Evolutionary conservation across 2,888 invertebrate species (phyloP).

Genomic region (Neoitamus cyanurus): DNA sequence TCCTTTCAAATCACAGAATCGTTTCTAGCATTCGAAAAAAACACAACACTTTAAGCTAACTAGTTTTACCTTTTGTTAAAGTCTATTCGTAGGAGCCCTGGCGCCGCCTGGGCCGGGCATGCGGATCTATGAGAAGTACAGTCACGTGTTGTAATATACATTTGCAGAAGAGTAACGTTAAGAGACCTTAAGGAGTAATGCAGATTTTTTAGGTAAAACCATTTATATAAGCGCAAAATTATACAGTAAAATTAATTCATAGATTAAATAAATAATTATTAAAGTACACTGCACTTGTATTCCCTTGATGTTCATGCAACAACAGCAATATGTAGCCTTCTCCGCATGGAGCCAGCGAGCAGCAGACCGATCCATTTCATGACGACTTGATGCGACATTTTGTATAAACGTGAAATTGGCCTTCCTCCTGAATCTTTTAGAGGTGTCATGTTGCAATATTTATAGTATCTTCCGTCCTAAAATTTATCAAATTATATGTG

Average conservation of each 20-base stretch:
- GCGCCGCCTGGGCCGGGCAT: background rate
- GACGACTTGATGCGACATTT: background rate
- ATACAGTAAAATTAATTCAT: conserved; percentile 40
- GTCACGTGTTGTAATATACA: conserved; percentile 30
- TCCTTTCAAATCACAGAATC: conserved; percentile 11
- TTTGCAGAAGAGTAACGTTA: conserved; percentile 25
- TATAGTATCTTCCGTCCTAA: background rate
- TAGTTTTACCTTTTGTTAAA: conserved; percentile 28
- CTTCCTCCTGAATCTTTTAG: background rate
- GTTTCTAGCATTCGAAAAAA: background rate
- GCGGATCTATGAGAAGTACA: conserved; percentile 11
- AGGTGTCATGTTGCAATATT: background rate
- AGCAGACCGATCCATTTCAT: background rate
- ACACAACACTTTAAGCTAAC: conserved; percentile 17
- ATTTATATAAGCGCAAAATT: conserved; percentile 43
- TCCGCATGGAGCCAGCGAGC: background rate
- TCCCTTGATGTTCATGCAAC: conserved; percentile 19
- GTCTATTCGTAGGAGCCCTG: background rate
- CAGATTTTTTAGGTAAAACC: conserved; percentile 39
- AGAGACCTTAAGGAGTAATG: conserved; percentile 16
- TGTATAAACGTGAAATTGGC: background rate
- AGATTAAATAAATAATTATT: conserved; percentile 42
- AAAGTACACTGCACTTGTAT: conserved; percentile 42
- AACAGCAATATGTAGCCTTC: conserved; percentile 22
- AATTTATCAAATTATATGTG: background rate